phyloP scores from a whole-genome alignment of 2,888 invertebrate species.

The Eupithecia pulchellata region DNA sequence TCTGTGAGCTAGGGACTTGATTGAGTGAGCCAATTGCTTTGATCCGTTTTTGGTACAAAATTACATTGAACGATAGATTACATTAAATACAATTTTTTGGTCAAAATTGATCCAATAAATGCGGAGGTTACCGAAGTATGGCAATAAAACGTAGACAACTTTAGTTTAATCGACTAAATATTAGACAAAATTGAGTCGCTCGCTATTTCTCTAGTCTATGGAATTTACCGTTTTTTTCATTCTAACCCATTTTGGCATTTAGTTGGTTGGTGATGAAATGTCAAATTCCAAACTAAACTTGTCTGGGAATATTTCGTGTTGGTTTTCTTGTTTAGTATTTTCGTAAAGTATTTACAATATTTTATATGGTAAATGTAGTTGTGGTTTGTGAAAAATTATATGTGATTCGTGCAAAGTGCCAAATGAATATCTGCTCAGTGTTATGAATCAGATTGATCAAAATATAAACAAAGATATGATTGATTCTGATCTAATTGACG shows the following conservation, averaged over 20 bases:
- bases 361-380: constrained; percentile 73
- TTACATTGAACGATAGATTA: too few species aligned
- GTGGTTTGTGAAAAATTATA: constrained; percentile 64
- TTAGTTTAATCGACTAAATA: neutral
- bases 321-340: constrained; percentile 70
- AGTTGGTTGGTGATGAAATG: constrained; percentile 61
- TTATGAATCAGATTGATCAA: constrained; percentile 81
- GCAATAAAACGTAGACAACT: too few species aligned
- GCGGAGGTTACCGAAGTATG: too few species aligned
- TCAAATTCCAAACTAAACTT: constrained; percentile 80
- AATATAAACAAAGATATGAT: constrained; percentile 85
- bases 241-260: constrained; percentile 58
- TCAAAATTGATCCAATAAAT: too few species aligned
- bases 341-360: constrained; percentile 72
- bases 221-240: constrained; percentile 69
- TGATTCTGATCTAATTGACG: constrained; percentile 84
- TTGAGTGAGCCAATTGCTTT: too few species aligned
- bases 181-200: neutral
- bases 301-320: constrained; percentile 75
- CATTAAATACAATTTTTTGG: too few species aligned
- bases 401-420: constrained; percentile 79
- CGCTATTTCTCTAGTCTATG: constrained; percentile 40
- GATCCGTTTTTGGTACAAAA: too few species aligned
- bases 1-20: too few species aligned
- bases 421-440: constrained; percentile 78